Percentiles rank a stretch among this genome's conserved stretches.
Conservation (phyloP, 2,888 invertebrate species). For the Ectemnius cavifrons region DNA sequence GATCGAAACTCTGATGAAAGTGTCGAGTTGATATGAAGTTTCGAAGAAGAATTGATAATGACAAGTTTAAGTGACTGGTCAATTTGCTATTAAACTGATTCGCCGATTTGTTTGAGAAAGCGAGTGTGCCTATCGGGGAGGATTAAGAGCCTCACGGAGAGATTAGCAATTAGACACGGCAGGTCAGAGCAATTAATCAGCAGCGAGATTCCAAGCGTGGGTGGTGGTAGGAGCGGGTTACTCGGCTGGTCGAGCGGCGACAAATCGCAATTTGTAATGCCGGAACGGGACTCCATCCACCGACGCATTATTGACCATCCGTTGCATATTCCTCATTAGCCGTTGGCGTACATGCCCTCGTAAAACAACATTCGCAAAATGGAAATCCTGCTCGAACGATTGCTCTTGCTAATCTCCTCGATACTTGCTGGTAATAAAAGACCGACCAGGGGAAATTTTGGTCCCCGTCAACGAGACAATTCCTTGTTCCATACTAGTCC, state of each 20-base stretch:
- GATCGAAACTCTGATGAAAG: too few species aligned
- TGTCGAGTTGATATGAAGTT: too few species aligned
- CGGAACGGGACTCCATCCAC: background rate
- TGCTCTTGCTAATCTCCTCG: too few species aligned
- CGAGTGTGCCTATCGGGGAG: constrained; percentile 11
- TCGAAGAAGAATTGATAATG: too few species aligned
- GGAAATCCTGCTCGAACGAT: too few species aligned
- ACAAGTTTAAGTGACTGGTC: too few species aligned
- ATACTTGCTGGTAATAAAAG: too few species aligned
- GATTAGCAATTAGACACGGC: constrained; percentile 48
- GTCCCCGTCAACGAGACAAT: too few species aligned
- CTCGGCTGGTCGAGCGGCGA: constrained; percentile 16
- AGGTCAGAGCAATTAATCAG: constrained; percentile 42
- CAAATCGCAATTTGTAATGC: constrained; percentile 4
- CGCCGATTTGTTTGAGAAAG: too few species aligned
- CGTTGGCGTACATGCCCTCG: background rate
- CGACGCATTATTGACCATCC: constrained; percentile 1
- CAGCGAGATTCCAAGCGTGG: constrained; percentile 42
- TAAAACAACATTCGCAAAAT: constrained; percentile 3
- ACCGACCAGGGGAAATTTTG: too few species aligned
- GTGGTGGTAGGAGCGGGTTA: constrained; percentile 14
- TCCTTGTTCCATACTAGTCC: too few species aligned
- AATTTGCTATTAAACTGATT: too few species aligned
- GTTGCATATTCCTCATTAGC: constrained; percentile 4
- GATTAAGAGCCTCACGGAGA: constrained; percentile 40